Percentiles rank a stretch among this genome's conserved stretches.
Evolutionary conservation across 2,888 invertebrate species (phyloP).

Genomic region (Spatulosminthurus flaviceps): DNA sequence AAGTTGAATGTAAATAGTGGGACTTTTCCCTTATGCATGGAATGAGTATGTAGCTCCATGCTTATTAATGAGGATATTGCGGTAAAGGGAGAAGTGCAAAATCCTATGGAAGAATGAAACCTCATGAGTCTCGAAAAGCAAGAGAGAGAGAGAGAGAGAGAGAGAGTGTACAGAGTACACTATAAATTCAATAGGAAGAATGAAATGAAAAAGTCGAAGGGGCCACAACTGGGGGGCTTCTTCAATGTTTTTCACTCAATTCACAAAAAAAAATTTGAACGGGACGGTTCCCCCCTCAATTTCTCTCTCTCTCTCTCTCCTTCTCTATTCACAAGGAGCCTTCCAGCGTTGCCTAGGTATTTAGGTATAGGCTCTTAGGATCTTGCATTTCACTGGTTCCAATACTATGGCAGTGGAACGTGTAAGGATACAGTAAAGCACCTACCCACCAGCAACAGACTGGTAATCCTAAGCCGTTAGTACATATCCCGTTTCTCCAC

Average conservation of each 20-base stretch:
- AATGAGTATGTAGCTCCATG: background rate
- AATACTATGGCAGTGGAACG: background rate
- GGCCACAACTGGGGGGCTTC: constrained; percentile 28
- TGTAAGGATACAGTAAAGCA: background rate
- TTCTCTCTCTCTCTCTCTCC: constrained; percentile 21
- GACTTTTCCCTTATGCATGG: background rate
- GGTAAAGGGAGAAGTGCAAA: constrained; percentile 43
- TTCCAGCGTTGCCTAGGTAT: constrained; percentile 37
- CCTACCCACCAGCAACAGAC: too few relatives aligned
- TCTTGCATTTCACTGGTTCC: background rate
- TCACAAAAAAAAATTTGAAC: constrained; percentile 35
- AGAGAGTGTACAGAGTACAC: constrained; percentile 24
- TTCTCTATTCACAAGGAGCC: constrained; percentile 29
- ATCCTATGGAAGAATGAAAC: constrained; percentile 23
- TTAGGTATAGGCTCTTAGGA: background rate
- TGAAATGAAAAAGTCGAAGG: constrained; percentile 46
- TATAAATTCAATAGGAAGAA: constrained; percentile 37
- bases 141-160: constrained; percentile 21
- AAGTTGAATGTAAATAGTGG: background rate
- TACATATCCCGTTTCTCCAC: constrained; percentile 13
- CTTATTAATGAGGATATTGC: constrained; percentile 22
- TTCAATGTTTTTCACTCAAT: constrained; percentile 39
- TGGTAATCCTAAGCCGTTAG: background rate
- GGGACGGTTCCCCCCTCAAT: constrained; percentile 32
- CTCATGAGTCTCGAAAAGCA: constrained; percentile 22